Evolutionary conservation across 2,888 invertebrate species (phyloP), one percentile per base, ranked within the genome.

Genomic region (Steinernema carpocapsae): DNA sequence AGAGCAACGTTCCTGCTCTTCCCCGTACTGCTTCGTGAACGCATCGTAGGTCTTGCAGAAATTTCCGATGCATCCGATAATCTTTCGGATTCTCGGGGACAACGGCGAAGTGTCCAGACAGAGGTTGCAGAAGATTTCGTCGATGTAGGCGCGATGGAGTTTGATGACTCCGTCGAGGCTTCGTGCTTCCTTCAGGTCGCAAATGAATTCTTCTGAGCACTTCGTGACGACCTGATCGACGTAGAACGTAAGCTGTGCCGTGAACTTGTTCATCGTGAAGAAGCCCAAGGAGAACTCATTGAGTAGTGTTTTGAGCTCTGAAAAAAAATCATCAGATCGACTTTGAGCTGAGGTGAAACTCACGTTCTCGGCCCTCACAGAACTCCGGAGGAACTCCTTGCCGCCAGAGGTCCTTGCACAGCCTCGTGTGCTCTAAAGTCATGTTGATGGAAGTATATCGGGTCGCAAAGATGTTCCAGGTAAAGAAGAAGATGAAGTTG

Each of bases 381-480:
- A 56, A 56, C 26, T 56, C 56, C 7, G 14, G 3, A 6, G 4
- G 6, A 3, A 56, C 26, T 2, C 4, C 6, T 22, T 26, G n/a
- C 26, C 26, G 12, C n/a, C 56, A 26, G 6, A 56, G 56, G 12
- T 56, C 56, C 26, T 56, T 56, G 22, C 22, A 26, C 26, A 56
- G 3, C 22, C 56, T 3, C 56, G 14, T 56, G 56, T 56, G 22
- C 6, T 56, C 56, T 2, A 24, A 26, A 7, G 56, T 22, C 26
- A 56, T 14, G 26, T 56, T 56, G 4, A 56, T 3, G 7, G 56
- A 22, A 56, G 56, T 56, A 26, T 56, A 26, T 7, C 56, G 22
- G 6, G 56, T 56, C 6, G 56, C 56, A 26, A 56, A 56, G 56
- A 56, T 56, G 26, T 56, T 56, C 56, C 56, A 56, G 7, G 26